A percentile compares a stretch with the other conserved stretches of the same genome.
Evolutionary conservation across 2,888 invertebrate species (phyloP).

Genomic region (Charanyca ferruginea): DNA sequence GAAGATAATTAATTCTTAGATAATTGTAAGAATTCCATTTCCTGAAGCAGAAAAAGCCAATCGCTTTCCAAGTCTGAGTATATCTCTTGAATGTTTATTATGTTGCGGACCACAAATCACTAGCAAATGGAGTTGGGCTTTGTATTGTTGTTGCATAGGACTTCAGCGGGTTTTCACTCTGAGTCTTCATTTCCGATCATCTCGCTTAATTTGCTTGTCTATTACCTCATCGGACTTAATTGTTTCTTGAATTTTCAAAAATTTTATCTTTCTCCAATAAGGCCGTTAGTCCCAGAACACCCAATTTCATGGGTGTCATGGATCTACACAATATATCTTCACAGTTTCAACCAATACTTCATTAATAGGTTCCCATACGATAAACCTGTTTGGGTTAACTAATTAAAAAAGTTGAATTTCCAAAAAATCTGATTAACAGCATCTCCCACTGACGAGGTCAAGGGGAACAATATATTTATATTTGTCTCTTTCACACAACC

Average conservation of each 20-base stretch:
- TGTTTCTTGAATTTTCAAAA: not conserved
- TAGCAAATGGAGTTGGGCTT: slow-evolving; percentile 30
- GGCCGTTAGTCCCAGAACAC: not conserved
- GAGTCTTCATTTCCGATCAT: slow-evolving; percentile 6
- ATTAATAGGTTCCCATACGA: slow-evolving; percentile 51
- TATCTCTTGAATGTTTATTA: slow-evolving; percentile 40
- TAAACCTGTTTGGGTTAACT: slow-evolving; percentile 65
- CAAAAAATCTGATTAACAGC: slow-evolving; percentile 73
- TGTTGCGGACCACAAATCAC: slow-evolving; percentile 38
- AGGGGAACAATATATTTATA: slow-evolving; percentile 72
- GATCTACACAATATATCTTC: slow-evolving; percentile 24
- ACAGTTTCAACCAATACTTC: slow-evolving; percentile 25
- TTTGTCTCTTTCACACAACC: slow-evolving; percentile 77
- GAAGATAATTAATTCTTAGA: slow-evolving; percentile 1
- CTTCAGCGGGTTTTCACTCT: slow-evolving; percentile 6
- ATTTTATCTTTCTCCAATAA: not conserved
- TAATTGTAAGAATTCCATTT: slow-evolving; percentile 23
- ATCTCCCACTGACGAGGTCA: slow-evolving; percentile 72
- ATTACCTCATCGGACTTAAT: not conserved
- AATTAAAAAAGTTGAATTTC: slow-evolving; percentile 72
- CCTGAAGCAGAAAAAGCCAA: slow-evolving; percentile 41
- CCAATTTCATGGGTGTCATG: slow-evolving; percentile 12
- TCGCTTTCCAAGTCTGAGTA: slow-evolving; percentile 14
- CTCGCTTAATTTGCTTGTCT: not conserved
- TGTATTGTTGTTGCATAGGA: slow-evolving; percentile 22